Evolutionary conservation across 2,113 vertebrate species (phyloP).

Genomic region (Eudyptes chrysolophus): DNA sequence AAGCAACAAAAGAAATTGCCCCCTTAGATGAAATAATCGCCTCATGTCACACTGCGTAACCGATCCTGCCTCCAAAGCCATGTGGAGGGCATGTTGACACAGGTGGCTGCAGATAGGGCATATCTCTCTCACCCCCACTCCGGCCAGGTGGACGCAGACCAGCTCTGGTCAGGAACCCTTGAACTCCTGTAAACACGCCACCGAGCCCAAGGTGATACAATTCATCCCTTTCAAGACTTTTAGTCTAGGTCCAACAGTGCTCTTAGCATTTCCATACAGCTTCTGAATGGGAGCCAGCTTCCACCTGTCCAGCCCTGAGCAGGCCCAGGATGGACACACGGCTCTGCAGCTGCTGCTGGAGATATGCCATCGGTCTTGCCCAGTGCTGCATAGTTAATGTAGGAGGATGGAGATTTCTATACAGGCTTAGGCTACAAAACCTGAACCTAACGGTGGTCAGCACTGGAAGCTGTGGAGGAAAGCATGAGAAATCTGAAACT

Average conservation of each 20-base stretch:
- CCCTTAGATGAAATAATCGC: background rate
- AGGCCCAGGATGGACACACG: accelerated
- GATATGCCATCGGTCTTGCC: accelerated
- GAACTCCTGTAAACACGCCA: background rate
- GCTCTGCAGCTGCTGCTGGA: background rate
- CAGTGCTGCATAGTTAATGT: accelerated
- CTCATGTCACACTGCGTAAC: background rate
- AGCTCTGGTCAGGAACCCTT: background rate
- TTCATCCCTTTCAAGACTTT: background rate
- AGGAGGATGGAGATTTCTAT: background rate
- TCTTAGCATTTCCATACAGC: background rate
- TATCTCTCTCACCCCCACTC: background rate
- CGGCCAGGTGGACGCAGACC: background rate
- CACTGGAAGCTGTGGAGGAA: background rate
- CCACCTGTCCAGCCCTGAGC: accelerated
- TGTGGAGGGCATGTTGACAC: background rate
- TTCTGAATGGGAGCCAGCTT: background rate
- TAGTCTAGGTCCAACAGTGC: background rate
- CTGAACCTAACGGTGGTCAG: too few relatives aligned
- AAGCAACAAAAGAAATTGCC: background rate
- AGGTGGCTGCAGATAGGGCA: background rate
- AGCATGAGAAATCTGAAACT: background rate
- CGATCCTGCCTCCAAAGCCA: background rate
- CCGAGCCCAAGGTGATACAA: background rate
- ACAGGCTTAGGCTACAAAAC: background rate